Percentiles rank a stretch among this genome's conserved stretches.
These are phyloP conservation scores for Carassius gibelio DNA, from an alignment of 2,113 vertebrate genomes.

Conservation along the genomic window DNA sequence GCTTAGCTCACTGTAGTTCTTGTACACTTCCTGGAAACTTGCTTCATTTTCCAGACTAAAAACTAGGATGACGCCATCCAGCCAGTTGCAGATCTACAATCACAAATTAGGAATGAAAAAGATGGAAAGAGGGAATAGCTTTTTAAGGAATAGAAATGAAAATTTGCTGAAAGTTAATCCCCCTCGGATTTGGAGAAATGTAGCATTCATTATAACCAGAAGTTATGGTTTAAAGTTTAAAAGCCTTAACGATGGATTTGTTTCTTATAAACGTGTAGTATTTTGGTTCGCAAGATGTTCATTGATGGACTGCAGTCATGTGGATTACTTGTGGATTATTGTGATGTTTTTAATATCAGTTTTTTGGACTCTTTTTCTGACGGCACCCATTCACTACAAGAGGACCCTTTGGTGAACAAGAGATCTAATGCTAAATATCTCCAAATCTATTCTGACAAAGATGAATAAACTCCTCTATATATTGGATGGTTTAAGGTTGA, in stretches of 20 bases:
- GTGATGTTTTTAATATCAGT: background rate
- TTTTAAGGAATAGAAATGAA: background rate
- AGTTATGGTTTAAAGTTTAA: no score
- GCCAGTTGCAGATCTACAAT: conserved; percentile 90
- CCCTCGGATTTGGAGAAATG: background rate
- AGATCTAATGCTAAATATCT: background rate
- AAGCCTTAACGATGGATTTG: no score
- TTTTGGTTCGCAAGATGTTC: no score
- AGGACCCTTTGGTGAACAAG: background rate
- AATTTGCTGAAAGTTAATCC: background rate
- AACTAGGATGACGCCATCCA: conserved; percentile 91
- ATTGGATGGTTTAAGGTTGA: background rate
- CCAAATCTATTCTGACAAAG: background rate
- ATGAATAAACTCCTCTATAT: background rate
- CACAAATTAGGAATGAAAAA: conserved; percentile 35
- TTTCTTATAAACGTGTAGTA: no score
- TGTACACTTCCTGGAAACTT: conserved; percentile 90
- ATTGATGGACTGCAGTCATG: no score
- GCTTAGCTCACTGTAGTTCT: conserved; percentile 80
- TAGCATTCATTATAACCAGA: background rate
- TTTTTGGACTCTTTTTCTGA: background rate
- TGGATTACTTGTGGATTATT: no score
- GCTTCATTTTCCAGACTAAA: conserved; percentile 95
- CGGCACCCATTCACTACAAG: background rate
- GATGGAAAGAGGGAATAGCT: background rate